These are phyloP conservation scores for Leguminivora glycinivorella DNA, from an alignment of 1,140 invertebrate species.

Conservation along the genomic window DNA sequence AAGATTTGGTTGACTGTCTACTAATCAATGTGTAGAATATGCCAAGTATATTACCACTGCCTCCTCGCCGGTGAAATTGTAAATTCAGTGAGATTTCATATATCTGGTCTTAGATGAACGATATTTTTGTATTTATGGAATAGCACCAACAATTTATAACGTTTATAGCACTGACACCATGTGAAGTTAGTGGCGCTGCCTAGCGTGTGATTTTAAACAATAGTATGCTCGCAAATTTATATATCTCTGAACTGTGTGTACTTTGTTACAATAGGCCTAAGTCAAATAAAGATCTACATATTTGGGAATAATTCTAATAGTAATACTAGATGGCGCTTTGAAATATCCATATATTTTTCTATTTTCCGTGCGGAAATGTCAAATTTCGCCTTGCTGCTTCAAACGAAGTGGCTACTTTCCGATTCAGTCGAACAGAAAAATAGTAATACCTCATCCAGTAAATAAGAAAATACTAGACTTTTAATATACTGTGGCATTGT, in stretches of 20 bases:
- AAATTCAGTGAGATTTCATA: conserved; percentile 4
- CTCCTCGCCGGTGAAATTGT: background rate
- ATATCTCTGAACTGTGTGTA: background rate
- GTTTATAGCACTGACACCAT: conserved; percentile 1
- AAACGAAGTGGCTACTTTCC: too few relatives aligned
- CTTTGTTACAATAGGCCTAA: background rate
- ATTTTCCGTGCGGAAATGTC: too few relatives aligned
- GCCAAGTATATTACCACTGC: background rate
- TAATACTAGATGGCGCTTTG: background rate
- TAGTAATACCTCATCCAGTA: too few relatives aligned
- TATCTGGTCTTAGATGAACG: conserved; percentile 8
- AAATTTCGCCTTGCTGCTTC: too few relatives aligned
- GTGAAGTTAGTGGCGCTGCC: conserved; percentile 3
- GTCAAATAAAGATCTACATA: background rate
- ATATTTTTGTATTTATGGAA: conserved; percentile 4
- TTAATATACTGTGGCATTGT: too few relatives aligned
- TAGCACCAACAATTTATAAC: background rate
- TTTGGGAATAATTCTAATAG: too few relatives aligned
- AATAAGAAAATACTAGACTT: too few relatives aligned
- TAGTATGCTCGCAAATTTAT: background rate
- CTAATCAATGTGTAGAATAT: background rate
- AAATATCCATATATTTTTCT: background rate
- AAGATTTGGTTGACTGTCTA: too few relatives aligned
- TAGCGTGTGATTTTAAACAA: conserved; percentile 2
- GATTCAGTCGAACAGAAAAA: too few relatives aligned